Evolutionary conservation across 2,797 vertebrate genomes (phyloP).

Genomic region (Silurus aristotelis): DNA sequence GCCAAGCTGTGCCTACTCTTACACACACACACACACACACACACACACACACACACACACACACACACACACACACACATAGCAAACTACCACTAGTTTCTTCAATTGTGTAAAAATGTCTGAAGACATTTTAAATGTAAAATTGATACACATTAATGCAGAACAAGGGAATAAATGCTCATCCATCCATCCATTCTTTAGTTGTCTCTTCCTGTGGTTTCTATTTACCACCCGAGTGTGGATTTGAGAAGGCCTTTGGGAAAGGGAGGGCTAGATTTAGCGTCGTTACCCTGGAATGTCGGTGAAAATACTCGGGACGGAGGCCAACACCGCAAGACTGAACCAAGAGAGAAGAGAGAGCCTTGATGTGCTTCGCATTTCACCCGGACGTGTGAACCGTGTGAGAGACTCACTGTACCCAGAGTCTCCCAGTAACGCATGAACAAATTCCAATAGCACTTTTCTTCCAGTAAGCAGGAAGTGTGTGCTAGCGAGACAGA

Average conservation of each 20-base stretch:
- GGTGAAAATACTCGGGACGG: constrained; percentile 64
- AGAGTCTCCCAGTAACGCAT: not conserved
- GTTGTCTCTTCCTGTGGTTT: constrained; percentile 48
- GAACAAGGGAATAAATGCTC: not conserved
- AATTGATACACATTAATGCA: not conserved
- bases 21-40: constrained; percentile 12
- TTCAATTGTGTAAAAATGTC: constrained; percentile 1
- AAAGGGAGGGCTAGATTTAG: constrained; percentile 60
- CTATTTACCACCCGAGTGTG: constrained; percentile 47
- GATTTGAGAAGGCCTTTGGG: constrained; percentile 60
- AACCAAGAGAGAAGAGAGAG: constrained; percentile 19
- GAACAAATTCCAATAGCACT: not conserved
- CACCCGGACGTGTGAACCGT: constrained; percentile 60
- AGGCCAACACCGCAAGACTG: constrained; percentile 58
- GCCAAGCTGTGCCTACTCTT: constrained; percentile 46
- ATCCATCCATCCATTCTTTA: not conserved
- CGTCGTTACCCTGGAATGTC: constrained; percentile 63
- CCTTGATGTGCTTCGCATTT: constrained; percentile 58
- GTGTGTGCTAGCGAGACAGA: constrained; percentile 11
- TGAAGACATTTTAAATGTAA: not conserved
- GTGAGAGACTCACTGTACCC: not conserved
- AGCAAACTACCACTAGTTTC: constrained; percentile 27
- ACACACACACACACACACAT: constrained; percentile 4
- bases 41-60: not conserved
- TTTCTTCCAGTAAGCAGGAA: not conserved